Evolutionary conservation across 1,140 invertebrate genomes (phyloP), one percentile per base, ranked within the genome.

Genomic region (Papilio machaon): DNA sequence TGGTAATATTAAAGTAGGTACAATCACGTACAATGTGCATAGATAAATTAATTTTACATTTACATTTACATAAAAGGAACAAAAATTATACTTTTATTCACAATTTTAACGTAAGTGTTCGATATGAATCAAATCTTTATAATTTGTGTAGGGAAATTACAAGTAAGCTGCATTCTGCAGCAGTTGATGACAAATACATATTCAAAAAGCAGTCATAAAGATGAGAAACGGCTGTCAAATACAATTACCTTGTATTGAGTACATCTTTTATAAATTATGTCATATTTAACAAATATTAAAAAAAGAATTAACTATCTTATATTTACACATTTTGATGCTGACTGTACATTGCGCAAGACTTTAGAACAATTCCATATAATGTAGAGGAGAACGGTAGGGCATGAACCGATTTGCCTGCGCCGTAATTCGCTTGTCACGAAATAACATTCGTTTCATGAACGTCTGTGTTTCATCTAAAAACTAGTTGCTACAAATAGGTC

Each of bases 1-100:
- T 38, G n/a, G 38, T 74, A 74, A n/a, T 17, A 74, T 74, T 74
- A 74, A 74, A 74, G 73, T n/a, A n/a, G n/a, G n/a, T 74, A 74
- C 17, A 74, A 47, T 74, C 19, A 47, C n/a, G 73, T 47, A 49
- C 38, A 47, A 6, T 13, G 6, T 2, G n/a, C 43, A 35, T 7
- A 17, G 17, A 70, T 17, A 35, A 0, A 35, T 11, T 13, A 13
- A 30, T 23, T 64, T 60, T 5, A 19, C 19, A 60, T 9, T 60
- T 19, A 23, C 7, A n/a, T n/a, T n/a, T n/a, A n/a, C n/a, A 60
- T 60, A 9, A 60, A 30, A 13, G 4, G 9, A 9, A 23, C 19
- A 23, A 64, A 17, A 52, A 15, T 17, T 0, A 0, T 52, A 17
- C 49, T 15, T 52, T 52, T 17, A 52, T 6, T 17, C 5, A 52